Evolutionary conservation across 2,797 vertebrate species (phyloP).

Genomic region (Astyanax mexicanus): DNA sequence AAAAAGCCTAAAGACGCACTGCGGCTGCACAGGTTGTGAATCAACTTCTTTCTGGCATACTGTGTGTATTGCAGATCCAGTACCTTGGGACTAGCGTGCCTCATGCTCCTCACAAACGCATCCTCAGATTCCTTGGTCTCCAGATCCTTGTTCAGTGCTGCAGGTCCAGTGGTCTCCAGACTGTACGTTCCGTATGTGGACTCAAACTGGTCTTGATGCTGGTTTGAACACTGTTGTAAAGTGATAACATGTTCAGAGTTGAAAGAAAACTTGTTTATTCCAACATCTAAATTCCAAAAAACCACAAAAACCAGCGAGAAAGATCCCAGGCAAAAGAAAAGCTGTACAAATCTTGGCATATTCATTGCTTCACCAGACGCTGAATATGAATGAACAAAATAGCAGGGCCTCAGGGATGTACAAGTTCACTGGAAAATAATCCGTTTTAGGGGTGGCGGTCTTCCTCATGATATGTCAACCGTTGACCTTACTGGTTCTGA

Average conservation of each 20-base stretch:
- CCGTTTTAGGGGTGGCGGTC: too few species aligned
- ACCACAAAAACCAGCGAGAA: neutral
- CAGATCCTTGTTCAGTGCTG: neutral
- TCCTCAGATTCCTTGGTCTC: neutral
- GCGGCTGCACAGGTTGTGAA: neutral
- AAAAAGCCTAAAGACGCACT: constrained; percentile 44
- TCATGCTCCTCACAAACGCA: neutral
- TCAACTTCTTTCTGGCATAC: neutral
- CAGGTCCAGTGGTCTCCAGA: neutral
- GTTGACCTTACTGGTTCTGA: constrained; percentile 6
- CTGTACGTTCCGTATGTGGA: neutral
- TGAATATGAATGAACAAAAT: too few species aligned
- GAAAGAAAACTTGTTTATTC: neutral
- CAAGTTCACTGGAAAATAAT: neutral
- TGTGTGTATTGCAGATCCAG: constrained; percentile 1
- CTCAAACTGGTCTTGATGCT: neutral
- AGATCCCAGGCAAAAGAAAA: neutral
- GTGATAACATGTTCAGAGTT: neutral
- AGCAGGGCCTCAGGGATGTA: neutral
- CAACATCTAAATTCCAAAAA: neutral
- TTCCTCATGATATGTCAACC: neutral
- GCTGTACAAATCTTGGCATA: neutral
- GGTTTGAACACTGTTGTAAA: neutral
- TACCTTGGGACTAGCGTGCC: too few species aligned
- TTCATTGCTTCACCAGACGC: neutral